Evolutionary conservation across 2,113 vertebrate species (phyloP), one percentile per base, ranked within the genome.

Genomic region (Periophthalmus modestus): DNA sequence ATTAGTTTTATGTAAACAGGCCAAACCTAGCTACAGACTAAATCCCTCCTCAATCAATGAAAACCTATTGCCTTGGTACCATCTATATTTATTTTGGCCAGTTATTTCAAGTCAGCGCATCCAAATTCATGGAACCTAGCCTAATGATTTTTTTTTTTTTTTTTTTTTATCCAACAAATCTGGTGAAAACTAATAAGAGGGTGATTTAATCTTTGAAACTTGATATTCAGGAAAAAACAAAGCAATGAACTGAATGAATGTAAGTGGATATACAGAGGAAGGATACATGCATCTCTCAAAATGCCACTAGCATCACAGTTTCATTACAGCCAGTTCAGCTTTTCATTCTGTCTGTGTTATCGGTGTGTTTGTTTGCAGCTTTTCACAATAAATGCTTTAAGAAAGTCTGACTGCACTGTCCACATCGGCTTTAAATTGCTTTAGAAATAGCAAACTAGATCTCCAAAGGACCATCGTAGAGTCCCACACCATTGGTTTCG

Each of bases 1-100:
- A 79, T 78, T 55, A 71, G 65, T 50, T 43, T 6, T 43, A 34
- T 13, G 34, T 66, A 46, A 68, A 19, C 57, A 62, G 55, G 48
- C 16, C 48, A 50, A 50, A 16, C 5, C 16, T 50, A 16, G 5
- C 14, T 50, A 5, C 4, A 50, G 15, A 43, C 10, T 0, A 43
- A 43, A 43, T 43, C 10, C 39, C 10, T 2, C 36, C 14, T 50
- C 15, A 47, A 13, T 50, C 48, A 16, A 5, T 50, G 16, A 16
- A 50, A 50, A 50, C 16, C 12, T 47, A 47, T 47, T 7, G 46
- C 13, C 48, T 50, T 50, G 5, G 16, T 50, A 18, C 5, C 5
- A 52, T 19, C 15, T 16, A 52, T 52, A 18, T 52, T 6, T 16
- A 19, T 18, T 52, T 16, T 52, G 16, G 16, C 16, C 15, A 16